A percentile compares a stretch with the other conserved stretches of the same genome.
Evolutionary conservation across 2,113 vertebrate species (phyloP).

Genomic region (Mionectes macconnelli): DNA sequence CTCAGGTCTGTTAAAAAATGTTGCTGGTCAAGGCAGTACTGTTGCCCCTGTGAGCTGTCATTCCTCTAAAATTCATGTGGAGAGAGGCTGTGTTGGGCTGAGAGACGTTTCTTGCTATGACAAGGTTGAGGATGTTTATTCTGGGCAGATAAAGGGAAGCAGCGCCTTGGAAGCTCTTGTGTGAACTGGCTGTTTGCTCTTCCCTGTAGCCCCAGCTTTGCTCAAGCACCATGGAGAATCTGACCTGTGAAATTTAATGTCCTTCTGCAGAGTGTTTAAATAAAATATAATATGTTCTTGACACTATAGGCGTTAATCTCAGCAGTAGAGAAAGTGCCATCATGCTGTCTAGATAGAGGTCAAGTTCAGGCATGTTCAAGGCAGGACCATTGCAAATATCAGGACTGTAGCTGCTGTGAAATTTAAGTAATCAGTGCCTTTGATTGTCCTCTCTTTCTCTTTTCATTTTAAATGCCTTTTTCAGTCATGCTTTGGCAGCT

Average conservation of each 20-base stretch:
- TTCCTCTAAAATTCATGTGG: not conserved
- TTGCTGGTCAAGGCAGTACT: not conserved
- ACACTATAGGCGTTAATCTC: not conserved
- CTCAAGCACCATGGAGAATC: not conserved
- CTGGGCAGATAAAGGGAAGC: not conserved
- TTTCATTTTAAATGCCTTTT: not conserved
- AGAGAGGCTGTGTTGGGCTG: not conserved
- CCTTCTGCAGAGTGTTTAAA: constrained; percentile 10
- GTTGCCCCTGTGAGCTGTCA: not conserved
- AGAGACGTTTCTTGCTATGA: not conserved
- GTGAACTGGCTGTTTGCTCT: not conserved
- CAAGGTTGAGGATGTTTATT: not conserved
- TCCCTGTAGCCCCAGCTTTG: not conserved
- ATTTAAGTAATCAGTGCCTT: not conserved
- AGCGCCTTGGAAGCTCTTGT: not conserved
- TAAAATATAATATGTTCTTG: not conserved
- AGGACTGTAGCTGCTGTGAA: not conserved
- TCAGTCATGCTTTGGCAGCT: not conserved
- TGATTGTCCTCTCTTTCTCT: not conserved
- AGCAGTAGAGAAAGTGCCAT: not conserved
- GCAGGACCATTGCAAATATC: not conserved
- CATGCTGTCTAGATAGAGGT: not conserved
- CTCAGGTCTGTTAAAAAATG: not conserved
- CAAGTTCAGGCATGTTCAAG: not conserved
- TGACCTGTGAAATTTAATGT: not conserved